Evolutionary conservation across 2,797 vertebrate genomes (phyloP).

Genomic region (Urocyon cinereoargenteus): DNA sequence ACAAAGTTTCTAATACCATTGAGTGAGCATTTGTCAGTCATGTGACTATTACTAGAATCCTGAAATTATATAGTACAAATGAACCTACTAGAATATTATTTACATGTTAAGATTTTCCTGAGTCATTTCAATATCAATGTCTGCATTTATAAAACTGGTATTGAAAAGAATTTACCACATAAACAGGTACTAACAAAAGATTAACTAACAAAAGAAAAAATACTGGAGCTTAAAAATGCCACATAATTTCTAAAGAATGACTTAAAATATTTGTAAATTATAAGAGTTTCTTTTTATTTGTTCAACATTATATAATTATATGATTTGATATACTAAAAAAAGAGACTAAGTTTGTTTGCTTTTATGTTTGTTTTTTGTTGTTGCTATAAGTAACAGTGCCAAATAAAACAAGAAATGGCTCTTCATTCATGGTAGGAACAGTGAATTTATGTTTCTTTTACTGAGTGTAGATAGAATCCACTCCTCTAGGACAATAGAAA

Average conservation of each 20-base stretch:
- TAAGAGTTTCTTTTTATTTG: neutral
- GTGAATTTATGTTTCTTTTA: neutral
- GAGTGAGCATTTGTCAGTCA: neutral
- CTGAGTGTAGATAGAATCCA: neutral
- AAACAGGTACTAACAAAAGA: neutral
- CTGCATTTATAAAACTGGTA: neutral
- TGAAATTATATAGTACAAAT: neutral
- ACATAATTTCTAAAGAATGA: neutral
- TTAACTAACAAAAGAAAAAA: neutral
- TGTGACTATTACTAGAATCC: neutral
- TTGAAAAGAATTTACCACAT: neutral
- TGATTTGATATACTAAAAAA: neutral
- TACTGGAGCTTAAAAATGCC: neutral
- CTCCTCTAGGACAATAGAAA: neutral
- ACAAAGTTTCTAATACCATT: neutral
- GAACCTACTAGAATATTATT: neutral
- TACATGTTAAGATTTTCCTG: neutral
- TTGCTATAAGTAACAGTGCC: neutral
- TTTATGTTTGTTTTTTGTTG: neutral
- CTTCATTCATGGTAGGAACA: neutral
- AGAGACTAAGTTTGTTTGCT: neutral
- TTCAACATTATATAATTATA: neutral
- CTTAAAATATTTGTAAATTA: neutral
- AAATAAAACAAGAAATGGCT: neutral
- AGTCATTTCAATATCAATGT: neutral